Conservation (phyloP, 2,113 vertebrate genomes). For the Mormyrus lacerda region DNA sequence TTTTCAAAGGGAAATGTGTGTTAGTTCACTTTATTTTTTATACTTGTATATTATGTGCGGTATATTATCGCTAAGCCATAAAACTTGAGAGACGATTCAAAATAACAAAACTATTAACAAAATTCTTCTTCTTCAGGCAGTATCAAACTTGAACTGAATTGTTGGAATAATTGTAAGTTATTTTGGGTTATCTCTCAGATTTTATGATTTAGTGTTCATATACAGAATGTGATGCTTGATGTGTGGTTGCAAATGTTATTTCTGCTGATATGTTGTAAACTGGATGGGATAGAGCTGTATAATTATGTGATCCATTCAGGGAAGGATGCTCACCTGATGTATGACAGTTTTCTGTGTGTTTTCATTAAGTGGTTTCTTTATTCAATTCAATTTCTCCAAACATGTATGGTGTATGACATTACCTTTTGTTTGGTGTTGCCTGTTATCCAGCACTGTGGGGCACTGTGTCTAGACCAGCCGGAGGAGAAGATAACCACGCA, state of each 20-base stretch:
- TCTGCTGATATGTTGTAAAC: not conserved
- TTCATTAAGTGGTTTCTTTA: not conserved
- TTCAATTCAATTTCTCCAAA: not conserved
- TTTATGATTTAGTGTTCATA: not conserved
- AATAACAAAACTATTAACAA: not conserved
- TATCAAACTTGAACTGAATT: not conserved
- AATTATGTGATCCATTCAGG: not conserved
- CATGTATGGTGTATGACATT: not conserved
- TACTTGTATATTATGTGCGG: not conserved
- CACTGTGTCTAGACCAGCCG: conserved; percentile 7
- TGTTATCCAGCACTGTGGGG: not conserved
- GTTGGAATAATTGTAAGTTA: not conserved
- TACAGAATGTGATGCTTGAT: not conserved
- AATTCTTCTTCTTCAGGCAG: not conserved
- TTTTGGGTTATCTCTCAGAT: not conserved
- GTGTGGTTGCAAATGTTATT: not conserved
- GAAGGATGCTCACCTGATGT: not conserved
- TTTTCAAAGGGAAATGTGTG: not conserved
- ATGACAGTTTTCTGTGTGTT: not conserved
- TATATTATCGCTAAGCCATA: not conserved
- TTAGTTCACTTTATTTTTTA: not conserved
- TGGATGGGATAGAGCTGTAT: not conserved
- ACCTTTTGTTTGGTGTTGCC: not conserved
- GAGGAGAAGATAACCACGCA: not conserved
- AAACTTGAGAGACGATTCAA: not conserved